These are phyloP conservation scores for Ormyrus thymus DNA, from an alignment of 2,888 invertebrate genomes.

Conservation along the genomic window DNA sequence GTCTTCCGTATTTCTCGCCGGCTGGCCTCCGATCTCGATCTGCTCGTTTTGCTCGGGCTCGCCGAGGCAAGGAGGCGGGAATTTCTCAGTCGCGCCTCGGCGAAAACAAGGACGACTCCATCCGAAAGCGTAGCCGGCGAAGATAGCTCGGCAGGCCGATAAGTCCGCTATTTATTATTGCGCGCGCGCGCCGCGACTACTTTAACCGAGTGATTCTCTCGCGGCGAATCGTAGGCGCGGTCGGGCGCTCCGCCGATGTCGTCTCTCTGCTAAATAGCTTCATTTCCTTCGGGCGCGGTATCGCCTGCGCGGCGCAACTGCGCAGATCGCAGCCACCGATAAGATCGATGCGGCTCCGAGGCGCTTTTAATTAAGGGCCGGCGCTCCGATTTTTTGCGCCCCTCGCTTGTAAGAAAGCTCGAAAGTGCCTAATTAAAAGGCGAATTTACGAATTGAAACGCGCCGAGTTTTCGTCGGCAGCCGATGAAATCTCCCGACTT, in stretches of 20 bases:
- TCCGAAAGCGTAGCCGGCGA: background rate
- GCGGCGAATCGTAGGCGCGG: background rate
- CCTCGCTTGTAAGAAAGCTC: too few relatives aligned
- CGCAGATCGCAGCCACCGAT: conserved; percentile 12
- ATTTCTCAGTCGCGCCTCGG: conserved; percentile 35
- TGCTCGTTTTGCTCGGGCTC: background rate
- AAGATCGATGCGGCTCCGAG: conserved; percentile 5
- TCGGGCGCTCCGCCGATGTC: background rate
- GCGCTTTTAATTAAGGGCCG: conserved; percentile 18
- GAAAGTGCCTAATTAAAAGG: too few relatives aligned
- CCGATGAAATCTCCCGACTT: too few relatives aligned
- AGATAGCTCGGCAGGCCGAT: conserved; percentile 28
- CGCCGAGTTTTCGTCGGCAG: too few relatives aligned
- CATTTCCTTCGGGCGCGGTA: conserved; percentile 29
- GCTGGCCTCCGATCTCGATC: conserved; percentile 26
- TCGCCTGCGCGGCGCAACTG: conserved; percentile 3
- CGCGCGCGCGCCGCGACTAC: background rate
- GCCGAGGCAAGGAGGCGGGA: conserved; percentile 6
- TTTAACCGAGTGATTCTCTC: conserved; percentile 3
- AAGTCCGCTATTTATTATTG: conserved; percentile 50
- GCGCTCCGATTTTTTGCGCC: too few relatives aligned
- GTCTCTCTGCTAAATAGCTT: conserved; percentile 36
- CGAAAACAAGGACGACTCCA: conserved; percentile 37
- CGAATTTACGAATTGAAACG: too few relatives aligned
- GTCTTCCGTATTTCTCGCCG: conserved; percentile 9